phyloP scores from a whole-genome alignment of 2,797 vertebrate species.

The Catharus ustulatus region DNA sequence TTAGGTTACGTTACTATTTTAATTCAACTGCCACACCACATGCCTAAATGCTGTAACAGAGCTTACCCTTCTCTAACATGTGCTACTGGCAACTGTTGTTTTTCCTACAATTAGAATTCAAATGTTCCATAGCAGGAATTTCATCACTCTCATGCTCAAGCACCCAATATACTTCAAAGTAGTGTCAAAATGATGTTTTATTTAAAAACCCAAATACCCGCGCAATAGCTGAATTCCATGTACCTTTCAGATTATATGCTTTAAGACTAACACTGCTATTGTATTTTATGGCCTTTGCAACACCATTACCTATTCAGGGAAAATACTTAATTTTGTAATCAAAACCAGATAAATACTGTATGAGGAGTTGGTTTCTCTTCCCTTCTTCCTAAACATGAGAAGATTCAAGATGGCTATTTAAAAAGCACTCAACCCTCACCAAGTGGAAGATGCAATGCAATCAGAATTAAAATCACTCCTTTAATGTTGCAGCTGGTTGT shows the following conservation, averaged over 20 bases:
- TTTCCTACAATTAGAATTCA: neutral
- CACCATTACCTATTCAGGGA: neutral
- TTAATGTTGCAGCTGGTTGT: conserved; percentile 17
- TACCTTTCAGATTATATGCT: neutral
- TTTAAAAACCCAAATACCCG: neutral
- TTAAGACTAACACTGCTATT: neutral
- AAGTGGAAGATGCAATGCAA: neutral
- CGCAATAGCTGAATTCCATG: neutral
- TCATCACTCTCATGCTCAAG: neutral
- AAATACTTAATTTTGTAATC: neutral
- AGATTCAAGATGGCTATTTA: neutral
- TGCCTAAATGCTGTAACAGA: neutral
- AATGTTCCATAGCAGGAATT: neutral
- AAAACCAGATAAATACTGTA: neutral
- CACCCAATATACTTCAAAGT: neutral
- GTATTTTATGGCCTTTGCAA: neutral
- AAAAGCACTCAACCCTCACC: neutral
- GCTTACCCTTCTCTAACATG: neutral
- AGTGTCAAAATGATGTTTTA: neutral
- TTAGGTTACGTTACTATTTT: conserved; percentile 21
- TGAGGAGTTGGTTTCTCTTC: neutral
- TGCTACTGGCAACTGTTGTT: neutral
- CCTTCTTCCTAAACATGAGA: neutral
- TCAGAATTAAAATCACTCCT: conserved; percentile 1
- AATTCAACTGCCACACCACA: neutral